Percentiles rank a stretch among this genome's conserved stretches.
These are phyloP conservation scores for Drosophila nebulosa DNA, from an alignment of 1,140 invertebrate species.

Conservation along the genomic window DNA sequence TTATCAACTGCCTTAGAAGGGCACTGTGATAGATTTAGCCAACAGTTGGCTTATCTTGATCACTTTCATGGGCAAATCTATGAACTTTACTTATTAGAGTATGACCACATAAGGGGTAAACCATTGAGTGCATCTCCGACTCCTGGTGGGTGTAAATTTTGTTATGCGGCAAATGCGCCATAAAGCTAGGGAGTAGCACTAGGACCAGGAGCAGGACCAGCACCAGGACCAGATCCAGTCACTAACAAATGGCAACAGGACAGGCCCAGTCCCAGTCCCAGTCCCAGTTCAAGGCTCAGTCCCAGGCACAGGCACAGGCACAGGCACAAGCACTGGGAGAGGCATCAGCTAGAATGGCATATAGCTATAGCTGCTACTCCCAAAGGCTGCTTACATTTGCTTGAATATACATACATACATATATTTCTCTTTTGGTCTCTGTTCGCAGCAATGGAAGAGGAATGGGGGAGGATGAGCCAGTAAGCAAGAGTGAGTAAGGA, in stretches of 20 bases:
- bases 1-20: too few relatives aligned
- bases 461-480: too few relatives aligned
- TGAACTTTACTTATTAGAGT: background rate
- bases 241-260: background rate
- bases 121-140: conserved; percentile 38
- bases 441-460: background rate
- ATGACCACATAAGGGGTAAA: conserved; percentile 28
- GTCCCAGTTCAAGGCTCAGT: background rate
- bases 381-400: conserved; percentile 53
- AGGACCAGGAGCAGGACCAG: background rate
- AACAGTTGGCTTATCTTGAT: background rate
- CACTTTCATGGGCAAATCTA: background rate
- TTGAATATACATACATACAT: conserved; percentile 25
- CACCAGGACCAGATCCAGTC: background rate
- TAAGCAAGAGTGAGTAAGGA: background rate
- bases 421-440: conserved; percentile 13
- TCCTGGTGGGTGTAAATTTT: conserved; percentile 70
- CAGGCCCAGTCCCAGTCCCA: background rate
- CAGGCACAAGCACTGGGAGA: background rate
- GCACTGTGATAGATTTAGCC: background rate
- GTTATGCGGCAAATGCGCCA: conserved; percentile 71
- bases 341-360: conserved; percentile 1
- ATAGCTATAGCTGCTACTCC: conserved; percentile 28
- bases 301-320: background rate
- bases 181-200: conserved; percentile 50